These are phyloP conservation scores for Rhyacichthys aspro DNA, from an alignment of 2,797 vertebrate species.

Conservation along the genomic window DNA sequence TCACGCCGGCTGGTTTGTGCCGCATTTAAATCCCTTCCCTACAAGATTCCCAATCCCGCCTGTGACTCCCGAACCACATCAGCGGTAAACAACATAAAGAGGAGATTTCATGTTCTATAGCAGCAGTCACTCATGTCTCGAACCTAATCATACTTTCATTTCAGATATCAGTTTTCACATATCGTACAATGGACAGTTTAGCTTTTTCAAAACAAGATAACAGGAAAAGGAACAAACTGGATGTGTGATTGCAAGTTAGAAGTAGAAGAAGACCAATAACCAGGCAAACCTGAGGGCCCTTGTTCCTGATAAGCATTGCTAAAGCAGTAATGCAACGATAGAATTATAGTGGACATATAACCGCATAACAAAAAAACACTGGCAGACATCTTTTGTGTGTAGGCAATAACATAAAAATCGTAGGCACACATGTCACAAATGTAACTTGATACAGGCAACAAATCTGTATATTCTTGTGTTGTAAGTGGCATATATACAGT, in stretches of 20 bases:
- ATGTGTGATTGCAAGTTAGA: background rate
- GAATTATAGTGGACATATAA: too few species aligned
- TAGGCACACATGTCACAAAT: too few species aligned
- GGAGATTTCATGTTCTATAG: constrained; percentile 13
- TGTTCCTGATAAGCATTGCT: too few species aligned
- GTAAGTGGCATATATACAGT: constrained; percentile 11
- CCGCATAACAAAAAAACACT: too few species aligned
- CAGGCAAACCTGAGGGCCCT: too few species aligned
- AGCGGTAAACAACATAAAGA: constrained; percentile 31
- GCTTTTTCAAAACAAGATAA: background rate
- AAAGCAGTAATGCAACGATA: too few species aligned
- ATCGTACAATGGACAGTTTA: constrained; percentile 22
- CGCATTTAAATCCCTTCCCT: constrained; percentile 64
- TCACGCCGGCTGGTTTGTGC: constrained; percentile 48
- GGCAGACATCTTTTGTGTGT: too few species aligned
- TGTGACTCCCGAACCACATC: constrained; percentile 36
- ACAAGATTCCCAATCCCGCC: constrained; percentile 53
- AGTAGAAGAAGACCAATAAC: background rate
- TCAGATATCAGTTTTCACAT: constrained; percentile 18
- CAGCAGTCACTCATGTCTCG: constrained; percentile 15
- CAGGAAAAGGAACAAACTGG: constrained; percentile 2
- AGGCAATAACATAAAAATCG: too few species aligned
- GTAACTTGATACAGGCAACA: background rate
- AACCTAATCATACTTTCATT: constrained; percentile 26
- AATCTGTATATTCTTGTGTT: background rate